Percentiles rank a stretch among this genome's conserved stretches.
Conservation (phyloP, 2,113 vertebrate genomes). For the Phylloscopus trochiloides region DNA sequence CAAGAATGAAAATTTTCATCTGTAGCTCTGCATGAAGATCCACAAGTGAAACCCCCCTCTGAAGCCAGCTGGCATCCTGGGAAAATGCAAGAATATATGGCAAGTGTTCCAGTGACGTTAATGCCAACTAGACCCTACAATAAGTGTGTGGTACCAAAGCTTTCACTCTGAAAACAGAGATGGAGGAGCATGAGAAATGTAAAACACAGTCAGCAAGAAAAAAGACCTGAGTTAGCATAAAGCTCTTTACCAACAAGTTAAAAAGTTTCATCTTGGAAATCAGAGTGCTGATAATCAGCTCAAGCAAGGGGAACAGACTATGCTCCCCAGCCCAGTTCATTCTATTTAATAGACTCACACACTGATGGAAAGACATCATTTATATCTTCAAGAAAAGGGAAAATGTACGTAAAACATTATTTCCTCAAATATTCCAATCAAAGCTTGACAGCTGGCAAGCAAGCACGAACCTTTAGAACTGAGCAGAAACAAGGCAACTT, state of each 20-base stretch:
- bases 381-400: accelerated
- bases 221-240: not conserved
- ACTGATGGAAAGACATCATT: accelerated
- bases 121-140: not conserved
- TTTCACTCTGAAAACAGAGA: not conserved
- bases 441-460: not conserved
- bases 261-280: not conserved
- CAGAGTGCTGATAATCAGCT: not conserved
- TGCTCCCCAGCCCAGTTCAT: not conserved
- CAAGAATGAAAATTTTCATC: not conserved
- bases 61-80: not conserved
- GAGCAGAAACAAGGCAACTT: not conserved
- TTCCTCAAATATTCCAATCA: not conserved
- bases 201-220: not conserved
- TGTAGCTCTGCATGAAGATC: not conserved
- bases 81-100: not conserved
- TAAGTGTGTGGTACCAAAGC: accelerated
- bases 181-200: not conserved
- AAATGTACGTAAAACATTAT: accelerated
- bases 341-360: accelerated
- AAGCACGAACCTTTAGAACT: accelerated
- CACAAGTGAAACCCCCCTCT: not conserved
- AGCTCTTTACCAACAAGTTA: not conserved
- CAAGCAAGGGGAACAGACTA: not conserved
- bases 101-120: not conserved